phyloP scores from a whole-genome alignment of 2,113 vertebrate genomes.

The Thryonomys swinderianus region DNA sequence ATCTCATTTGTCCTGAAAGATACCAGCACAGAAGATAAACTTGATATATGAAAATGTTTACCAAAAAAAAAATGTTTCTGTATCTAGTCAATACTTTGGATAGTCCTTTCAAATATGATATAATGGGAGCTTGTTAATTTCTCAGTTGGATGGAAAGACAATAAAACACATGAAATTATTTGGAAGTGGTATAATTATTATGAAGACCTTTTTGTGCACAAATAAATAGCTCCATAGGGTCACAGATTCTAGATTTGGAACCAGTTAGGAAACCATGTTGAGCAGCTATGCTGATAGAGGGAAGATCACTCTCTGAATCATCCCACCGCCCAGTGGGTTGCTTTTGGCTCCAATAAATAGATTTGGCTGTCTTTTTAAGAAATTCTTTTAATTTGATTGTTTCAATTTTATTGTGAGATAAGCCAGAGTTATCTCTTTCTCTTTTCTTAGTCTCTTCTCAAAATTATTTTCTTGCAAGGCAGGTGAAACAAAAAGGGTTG shows the following conservation, averaged over 20 bases:
- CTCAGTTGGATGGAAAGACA: neutral
- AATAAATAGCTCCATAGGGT: neutral
- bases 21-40: constrained; percentile 8
- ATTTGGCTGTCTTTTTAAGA: neutral
- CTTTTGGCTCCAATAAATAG: neutral
- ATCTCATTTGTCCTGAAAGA: constrained; percentile 2
- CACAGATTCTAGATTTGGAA: neutral
- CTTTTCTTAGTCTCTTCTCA: neutral
- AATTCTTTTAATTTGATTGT: neutral
- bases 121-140: neutral
- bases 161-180: neutral
- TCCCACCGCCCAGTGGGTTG: neutral
- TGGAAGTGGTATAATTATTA: neutral
- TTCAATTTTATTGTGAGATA: neutral
- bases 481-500: neutral
- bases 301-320: neutral
- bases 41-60: constrained; percentile 37
- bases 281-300: neutral
- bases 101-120: neutral
- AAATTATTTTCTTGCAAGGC: neutral
- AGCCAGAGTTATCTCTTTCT: neutral
- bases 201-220: neutral
- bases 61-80: constrained; percentile 22
- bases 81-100: neutral
- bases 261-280: neutral